Conservation (phyloP, 2,113 vertebrate genomes). For the Phalacrocorax carbo region DNA sequence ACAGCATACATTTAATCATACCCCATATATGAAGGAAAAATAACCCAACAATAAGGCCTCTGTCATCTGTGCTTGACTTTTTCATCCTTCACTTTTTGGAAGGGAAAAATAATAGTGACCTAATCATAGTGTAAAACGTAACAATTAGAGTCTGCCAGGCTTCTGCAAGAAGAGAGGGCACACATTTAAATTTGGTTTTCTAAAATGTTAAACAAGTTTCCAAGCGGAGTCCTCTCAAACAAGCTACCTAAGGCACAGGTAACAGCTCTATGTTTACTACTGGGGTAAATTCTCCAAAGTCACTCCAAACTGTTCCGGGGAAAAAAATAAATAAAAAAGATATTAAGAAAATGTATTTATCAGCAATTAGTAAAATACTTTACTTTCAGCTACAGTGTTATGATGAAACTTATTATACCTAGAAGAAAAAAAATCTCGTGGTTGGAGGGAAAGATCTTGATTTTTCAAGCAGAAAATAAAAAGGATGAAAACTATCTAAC, state of each 20-base stretch:
- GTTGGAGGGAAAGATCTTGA: neutral
- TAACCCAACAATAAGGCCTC: neutral
- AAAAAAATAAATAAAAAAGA: neutral
- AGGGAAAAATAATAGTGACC: neutral
- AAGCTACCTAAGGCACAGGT: neutral
- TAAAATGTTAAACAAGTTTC: neutral
- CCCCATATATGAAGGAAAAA: neutral
- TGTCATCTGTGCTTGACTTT: neutral
- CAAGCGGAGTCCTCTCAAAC: neutral
- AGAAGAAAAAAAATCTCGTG: neutral
- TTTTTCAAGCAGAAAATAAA: constrained; percentile 13
- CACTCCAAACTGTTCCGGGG: neutral
- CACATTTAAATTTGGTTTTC: neutral
- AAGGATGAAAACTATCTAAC: neutral
- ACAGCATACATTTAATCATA: constrained; percentile 3
- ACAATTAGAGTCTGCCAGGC: neutral
- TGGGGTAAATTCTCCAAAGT: neutral
- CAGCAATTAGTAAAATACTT: neutral
- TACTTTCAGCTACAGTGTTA: neutral
- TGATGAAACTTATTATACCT: neutral
- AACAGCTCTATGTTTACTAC: neutral
- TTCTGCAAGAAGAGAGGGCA: neutral
- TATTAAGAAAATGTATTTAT: neutral
- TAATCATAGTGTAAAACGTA: neutral
- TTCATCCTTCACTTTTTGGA: neutral